A percentile compares a stretch with the other conserved stretches of the same genome.
These are phyloP conservation scores for Dryobotodes eremita DNA, from an alignment of 2,888 invertebrate species.

Conservation along the genomic window DNA sequence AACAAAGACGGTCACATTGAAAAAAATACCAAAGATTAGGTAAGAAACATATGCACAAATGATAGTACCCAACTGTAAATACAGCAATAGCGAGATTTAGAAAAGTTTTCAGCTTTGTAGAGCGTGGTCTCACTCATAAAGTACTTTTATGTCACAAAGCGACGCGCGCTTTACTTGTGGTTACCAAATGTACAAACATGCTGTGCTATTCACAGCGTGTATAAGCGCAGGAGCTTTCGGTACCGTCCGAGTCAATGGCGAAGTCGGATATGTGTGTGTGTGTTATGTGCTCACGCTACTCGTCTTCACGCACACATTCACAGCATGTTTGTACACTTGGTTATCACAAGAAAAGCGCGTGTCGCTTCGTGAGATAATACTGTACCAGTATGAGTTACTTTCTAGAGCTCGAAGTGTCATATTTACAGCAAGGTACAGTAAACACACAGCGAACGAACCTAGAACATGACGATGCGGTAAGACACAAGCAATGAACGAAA, in stretches of 20 bases:
- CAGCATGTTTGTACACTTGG: not conserved
- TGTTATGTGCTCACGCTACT: not conserved
- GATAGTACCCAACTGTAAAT: conserved; percentile 19
- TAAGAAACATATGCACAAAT: conserved; percentile 52
- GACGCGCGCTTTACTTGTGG: not conserved
- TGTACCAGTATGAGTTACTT: not conserved
- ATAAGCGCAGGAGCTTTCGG: not conserved
- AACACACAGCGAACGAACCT: conserved; percentile 57
- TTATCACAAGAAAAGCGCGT: not conserved
- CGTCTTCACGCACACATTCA: not conserved
- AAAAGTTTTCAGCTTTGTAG: not conserved
- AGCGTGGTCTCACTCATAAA: not conserved
- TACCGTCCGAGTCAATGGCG: not conserved
- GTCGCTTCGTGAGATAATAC: not conserved
- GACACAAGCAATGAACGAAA: conserved; percentile 69
- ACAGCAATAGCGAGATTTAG: not conserved
- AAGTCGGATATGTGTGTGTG: not conserved
- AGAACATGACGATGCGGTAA: conserved; percentile 57
- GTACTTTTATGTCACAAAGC: not conserved
- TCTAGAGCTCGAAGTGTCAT: not conserved
- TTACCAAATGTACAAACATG: not conserved
- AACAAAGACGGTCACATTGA: conserved; percentile 61
- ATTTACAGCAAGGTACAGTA: conserved; percentile 11
- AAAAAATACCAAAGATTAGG: conserved; percentile 35
- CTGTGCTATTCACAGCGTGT: not conserved